Conservation (phyloP, 2,797 vertebrate species). For the Malacoraja senta region DNA sequence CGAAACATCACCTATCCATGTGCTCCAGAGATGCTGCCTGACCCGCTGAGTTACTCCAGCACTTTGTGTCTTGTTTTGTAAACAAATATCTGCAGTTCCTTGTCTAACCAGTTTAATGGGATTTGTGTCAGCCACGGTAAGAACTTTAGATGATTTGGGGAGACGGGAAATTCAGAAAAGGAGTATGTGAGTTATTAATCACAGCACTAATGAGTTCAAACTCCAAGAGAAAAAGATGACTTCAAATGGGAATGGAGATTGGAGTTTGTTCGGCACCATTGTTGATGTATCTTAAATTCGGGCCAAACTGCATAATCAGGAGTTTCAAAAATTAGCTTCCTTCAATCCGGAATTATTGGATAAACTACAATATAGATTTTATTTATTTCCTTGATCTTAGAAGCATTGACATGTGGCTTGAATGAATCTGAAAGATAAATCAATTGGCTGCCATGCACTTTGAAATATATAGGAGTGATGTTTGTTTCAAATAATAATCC, state of each 20-base stretch:
- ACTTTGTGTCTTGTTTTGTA: too few relatives aligned
- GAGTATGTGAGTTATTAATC: not conserved
- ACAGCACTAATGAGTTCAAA: not conserved
- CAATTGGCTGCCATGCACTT: not conserved
- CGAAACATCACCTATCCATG: too few relatives aligned
- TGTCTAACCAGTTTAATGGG: not conserved
- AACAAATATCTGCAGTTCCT: too few relatives aligned
- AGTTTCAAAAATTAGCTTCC: not conserved
- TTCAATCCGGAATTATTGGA: not conserved
- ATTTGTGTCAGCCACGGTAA: not conserved
- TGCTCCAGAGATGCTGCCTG: too few relatives aligned
- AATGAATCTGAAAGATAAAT: not conserved
- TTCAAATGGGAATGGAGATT: not conserved
- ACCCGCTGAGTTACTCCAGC: too few relatives aligned
- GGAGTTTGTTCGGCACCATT: not conserved
- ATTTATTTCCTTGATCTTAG: not conserved
- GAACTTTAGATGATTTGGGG: not conserved
- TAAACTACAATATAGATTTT: not conserved
- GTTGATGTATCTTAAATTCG: not conserved
- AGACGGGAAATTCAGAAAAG: not conserved
- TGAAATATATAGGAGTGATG: not conserved
- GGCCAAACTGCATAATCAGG: not conserved
- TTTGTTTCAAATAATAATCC: not conserved
- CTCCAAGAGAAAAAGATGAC: not conserved
- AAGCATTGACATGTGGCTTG: not conserved